phyloP scores from a whole-genome alignment of 2,888 invertebrate species.

The Orchestes rusci region DNA sequence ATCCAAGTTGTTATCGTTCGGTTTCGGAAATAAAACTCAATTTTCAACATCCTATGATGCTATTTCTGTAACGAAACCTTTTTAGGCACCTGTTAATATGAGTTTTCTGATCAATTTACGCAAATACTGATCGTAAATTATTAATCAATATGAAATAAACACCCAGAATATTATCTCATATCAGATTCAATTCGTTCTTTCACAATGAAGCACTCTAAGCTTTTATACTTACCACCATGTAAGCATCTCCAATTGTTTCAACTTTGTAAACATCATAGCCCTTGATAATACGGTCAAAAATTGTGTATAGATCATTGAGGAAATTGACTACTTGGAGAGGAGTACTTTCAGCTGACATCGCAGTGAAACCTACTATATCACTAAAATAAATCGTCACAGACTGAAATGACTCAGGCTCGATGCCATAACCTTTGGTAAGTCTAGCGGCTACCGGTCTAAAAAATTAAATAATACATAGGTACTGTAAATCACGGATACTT shows the following conservation, averaged over 20 bases:
- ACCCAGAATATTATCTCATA: too few relatives aligned
- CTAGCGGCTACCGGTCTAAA: constrained; percentile 79
- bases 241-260: constrained; percentile 85
- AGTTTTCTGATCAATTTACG: neutral
- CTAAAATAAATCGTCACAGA: constrained; percentile 95
- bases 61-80: too few relatives aligned
- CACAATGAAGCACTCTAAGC: too few relatives aligned
- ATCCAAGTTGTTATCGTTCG: too few relatives aligned
- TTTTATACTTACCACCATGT: constrained; percentile 58
- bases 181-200: too few relatives aligned
- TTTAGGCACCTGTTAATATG: neutral
- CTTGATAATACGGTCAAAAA: constrained; percentile 93
- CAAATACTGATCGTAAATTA: neutral
- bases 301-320: constrained; percentile 94
- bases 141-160: too few relatives aligned
- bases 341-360: constrained; percentile 90
- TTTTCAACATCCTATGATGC: too few relatives aligned
- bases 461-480: too few relatives aligned
- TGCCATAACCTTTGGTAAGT: constrained; percentile 79
- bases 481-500: neutral
- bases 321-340: constrained; percentile 88
- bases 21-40: too few relatives aligned
- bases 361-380: constrained; percentile 94
- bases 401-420: constrained; percentile 90
- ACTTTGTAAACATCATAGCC: constrained; percentile 98